Evolutionary conservation across 1,140 invertebrate species (phyloP), one percentile per base, ranked within the genome.

Genomic region (Drosophila saltans): DNA sequence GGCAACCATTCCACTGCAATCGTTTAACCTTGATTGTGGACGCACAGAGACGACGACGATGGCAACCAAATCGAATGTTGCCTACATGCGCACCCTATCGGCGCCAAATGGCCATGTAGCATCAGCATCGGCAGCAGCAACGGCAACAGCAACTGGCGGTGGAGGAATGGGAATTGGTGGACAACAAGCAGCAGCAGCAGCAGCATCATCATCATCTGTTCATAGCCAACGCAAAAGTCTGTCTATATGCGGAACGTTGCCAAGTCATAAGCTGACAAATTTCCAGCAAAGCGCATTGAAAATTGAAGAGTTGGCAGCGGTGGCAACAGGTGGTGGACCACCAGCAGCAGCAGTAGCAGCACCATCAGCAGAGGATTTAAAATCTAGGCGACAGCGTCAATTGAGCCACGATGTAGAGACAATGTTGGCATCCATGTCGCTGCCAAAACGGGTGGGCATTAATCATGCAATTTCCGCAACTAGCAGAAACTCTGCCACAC

Each of bases 1-100:
- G 91, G 83, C 91, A 79, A 92, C 89, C 72, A 92, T 92, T 89
- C 91, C 91, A 80, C 71, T 92, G 78, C 91, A 92, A 76, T 92
- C 91, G 73, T 92, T 92, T 90, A 91, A 91, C 84, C 81, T 92
- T 92, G 89, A 91, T 81, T 88, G 91, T 81, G 82, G 85, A 86
- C 90, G 79, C 73, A 77, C 66, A 68, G 90, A 91, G 48, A 66
- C 79, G 61, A 60, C 52, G 69, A 56, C 71, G 64, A 45, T 67
- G 56, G 56, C 72, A n/a, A 73, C 70, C 75, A 89, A 81, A 71
- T 69, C 84, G 58, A 80, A 59, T 62, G 72, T 89, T 89, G 78
- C 81, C 78, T 92, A 92, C 58, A 79, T 92, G 86, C 79, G 91
- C 59, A 91, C 90, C 61, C 76, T 91, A 58, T 92, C 91, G 86